Evolutionary conservation across 92 coral and sea anemone species (phyloP).

Genomic region (Palythoa grandis): DNA sequence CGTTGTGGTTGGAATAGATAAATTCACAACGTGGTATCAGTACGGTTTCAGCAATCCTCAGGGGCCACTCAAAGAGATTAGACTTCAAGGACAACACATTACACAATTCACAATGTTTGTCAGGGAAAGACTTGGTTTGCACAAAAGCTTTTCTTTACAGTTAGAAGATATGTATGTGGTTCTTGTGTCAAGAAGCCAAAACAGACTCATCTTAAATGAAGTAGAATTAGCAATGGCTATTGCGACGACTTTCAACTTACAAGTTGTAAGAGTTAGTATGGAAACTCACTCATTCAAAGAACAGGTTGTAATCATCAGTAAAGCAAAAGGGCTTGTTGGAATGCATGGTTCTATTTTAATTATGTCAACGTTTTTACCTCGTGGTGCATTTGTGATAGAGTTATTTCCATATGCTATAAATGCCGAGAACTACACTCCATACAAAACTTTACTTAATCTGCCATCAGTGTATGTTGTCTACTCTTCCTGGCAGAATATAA

Average conservation of each 20-base stretch:
- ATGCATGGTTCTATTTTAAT: constrained; percentile 96
- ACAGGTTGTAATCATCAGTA: constrained; percentile 68
- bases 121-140: constrained; percentile 61
- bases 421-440: constrained; percentile 82
- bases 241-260: constrained; percentile 71
- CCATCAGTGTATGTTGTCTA: constrained; percentile 77
- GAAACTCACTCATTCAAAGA: constrained; percentile 80
- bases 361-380: constrained; percentile 83
- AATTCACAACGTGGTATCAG: constrained; percentile 94
- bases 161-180: constrained; percentile 44
- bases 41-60: constrained; percentile 92
- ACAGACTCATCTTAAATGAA: constrained; percentile 87
- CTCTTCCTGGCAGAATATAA: constrained; percentile 78
- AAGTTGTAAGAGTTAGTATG: constrained; percentile 80
- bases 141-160: neutral
- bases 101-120: constrained; percentile 75
- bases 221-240: constrained; percentile 75
- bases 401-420: constrained; percentile 89
- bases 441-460: constrained; percentile 79
- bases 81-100: constrained; percentile 60
- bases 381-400: constrained; percentile 76
- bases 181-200: constrained; percentile 75
- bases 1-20: constrained; percentile 86
- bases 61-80: constrained; percentile 69
- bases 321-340: constrained; percentile 83